Percentiles rank a stretch among this genome's conserved stretches.
Evolutionary conservation across 1,140 invertebrate genomes (phyloP).

Genomic region (Drosophila bocqueti): DNA sequence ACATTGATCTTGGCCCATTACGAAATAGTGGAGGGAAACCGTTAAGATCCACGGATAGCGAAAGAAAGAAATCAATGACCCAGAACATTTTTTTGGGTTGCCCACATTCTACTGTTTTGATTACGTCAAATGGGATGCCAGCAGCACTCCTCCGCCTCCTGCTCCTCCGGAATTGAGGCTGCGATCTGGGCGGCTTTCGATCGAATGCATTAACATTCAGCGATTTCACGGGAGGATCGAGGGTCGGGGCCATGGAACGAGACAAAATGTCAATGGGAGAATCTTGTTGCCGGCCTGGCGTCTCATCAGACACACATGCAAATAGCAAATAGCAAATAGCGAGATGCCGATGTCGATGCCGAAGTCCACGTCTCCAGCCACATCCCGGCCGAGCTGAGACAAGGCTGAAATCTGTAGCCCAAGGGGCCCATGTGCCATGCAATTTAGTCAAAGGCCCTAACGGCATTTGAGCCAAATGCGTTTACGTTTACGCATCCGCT

Average conservation of each 20-base stretch:
- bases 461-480: constrained; percentile 84
- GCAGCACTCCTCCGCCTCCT: constrained; percentile 4
- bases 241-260: constrained; percentile 13
- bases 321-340: constrained; percentile 23
- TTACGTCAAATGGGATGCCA: constrained; percentile 73
- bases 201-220: constrained; percentile 75
- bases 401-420: constrained; percentile 27
- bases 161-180: constrained; percentile 34
- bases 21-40: constrained; percentile 49
- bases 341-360: constrained; percentile 45
- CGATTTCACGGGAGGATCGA: constrained; percentile 15
- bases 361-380: constrained; percentile 1
- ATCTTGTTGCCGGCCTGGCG: constrained; percentile 61
- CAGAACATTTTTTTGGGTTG: constrained; percentile 69
- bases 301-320: constrained; percentile 48
- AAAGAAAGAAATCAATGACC: constrained; percentile 77
- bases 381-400: neutral
- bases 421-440: constrained; percentile 71
- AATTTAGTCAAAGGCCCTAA: constrained; percentile 84
- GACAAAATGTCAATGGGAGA: constrained; percentile 70
- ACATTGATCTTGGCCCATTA: constrained; percentile 71
- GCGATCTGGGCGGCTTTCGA: constrained; percentile 64
- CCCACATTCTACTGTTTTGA: constrained; percentile 72
- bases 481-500: constrained; percentile 85
- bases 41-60: constrained; percentile 73